Percentiles rank a stretch among this genome's conserved stretches.
Evolutionary conservation across 1,140 invertebrate species (phyloP).

Genomic region (Scaptomyza hsui): DNA sequence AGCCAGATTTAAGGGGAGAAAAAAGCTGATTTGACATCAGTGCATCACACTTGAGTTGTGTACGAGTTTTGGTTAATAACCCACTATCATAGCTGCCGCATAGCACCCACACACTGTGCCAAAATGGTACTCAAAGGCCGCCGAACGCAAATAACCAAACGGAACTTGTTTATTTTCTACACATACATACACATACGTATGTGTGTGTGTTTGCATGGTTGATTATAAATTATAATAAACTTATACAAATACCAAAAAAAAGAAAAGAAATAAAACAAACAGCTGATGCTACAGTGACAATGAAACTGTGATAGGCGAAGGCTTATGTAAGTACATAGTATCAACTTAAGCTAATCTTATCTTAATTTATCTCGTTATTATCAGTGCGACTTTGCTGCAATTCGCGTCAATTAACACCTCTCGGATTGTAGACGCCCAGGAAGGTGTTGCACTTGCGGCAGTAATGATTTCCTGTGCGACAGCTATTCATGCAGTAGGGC

Average conservation of each 20-base stretch:
- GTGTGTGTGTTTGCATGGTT: conserved; percentile 6
- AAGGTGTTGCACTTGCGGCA: conserved; percentile 88
- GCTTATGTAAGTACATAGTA: conserved; percentile 1
- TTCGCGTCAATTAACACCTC: conserved; percentile 43
- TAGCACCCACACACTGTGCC: conserved; percentile 16
- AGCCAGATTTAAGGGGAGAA: too few relatives aligned
- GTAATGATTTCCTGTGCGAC: conserved; percentile 87
- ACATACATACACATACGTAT: neutral
- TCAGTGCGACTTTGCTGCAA: neutral
- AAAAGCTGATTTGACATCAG: too few relatives aligned
- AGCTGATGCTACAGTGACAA: conserved; percentile 21
- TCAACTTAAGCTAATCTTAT: conserved; percentile 23
- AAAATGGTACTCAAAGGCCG: conserved; percentile 30
- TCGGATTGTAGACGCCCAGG: conserved; percentile 85
- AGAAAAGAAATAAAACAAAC: conserved; percentile 13
- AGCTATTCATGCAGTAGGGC: conserved; percentile 88
- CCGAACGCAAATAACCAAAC: neutral
- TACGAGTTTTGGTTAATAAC: conserved; percentile 5
- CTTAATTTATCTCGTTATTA: conserved; percentile 22
- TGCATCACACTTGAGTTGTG: conserved; percentile 6
- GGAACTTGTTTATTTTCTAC: conserved; percentile 29
- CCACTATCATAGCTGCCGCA: neutral
- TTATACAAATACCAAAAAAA: conserved; percentile 20
- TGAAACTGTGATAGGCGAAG: neutral
- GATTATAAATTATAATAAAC: conserved; percentile 29